Evolutionary conservation across 2,888 invertebrate genomes (phyloP), one percentile per base, ranked within the genome.

Genomic region (Conus canariensis): DNA sequence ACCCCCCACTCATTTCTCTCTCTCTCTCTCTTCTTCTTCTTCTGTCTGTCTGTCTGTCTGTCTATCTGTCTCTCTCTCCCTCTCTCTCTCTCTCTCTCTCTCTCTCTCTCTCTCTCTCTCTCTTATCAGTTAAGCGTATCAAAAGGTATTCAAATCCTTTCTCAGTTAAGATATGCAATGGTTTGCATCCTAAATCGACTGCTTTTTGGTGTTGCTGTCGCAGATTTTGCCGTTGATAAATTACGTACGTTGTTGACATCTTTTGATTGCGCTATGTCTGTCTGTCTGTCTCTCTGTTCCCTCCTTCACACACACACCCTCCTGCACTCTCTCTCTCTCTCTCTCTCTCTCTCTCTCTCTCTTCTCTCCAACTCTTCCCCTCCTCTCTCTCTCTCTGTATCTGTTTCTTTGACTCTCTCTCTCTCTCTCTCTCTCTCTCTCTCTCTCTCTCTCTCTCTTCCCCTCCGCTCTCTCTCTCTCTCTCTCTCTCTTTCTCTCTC

Each of bases 21-120:
- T 5, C 22, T 3, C 16, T 22, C 70, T 70, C 5, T 22, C 70
- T 70, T 22, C n/a, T 19, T 70, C 22, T 70, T 19, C 4, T 22
- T 70, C 3, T 70, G 1, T 70, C 70, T 70, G 1, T 70, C 70
- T 22, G 2, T 22, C 70, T 70, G 8, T 70, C 19, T 22, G 8
- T 70, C 22, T 70, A 12, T 22, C 56, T 77, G 9, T 56, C 77
- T 74, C 82, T 30, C 0, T 58, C 30, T 64, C 64, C 2, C 4
- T 67, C 9, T 64, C 25, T 67, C 10, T 56, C 58, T 74, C 45
- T 74, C 59, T 59, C n/a, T 87, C 67, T 87, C 64, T 64, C 64
- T 87, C 87, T 67, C 64, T 64, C 64, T 87, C 87, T 70, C 70
- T 70, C 22, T 70, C 70, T 70, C 70, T 70, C 19, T 22, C 2